phyloP scores from a whole-genome alignment of 2,888 invertebrate genomes.

The Hetaerina titia region DNA sequence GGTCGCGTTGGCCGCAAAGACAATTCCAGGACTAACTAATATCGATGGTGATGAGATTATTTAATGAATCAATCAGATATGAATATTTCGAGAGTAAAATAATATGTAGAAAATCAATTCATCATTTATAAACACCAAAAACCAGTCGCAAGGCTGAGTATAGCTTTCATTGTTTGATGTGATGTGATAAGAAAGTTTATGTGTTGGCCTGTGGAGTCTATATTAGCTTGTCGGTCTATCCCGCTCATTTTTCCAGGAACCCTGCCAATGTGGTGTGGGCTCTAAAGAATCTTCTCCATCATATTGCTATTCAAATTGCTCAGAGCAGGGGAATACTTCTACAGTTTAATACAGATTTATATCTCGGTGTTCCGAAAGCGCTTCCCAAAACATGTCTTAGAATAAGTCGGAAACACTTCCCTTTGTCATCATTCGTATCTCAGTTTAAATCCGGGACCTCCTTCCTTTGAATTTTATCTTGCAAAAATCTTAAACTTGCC shows the following conservation, averaged over 20 bases:
- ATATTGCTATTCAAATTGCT: not conserved
- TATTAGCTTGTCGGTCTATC: not conserved
- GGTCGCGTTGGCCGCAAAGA: no score
- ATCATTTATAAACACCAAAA: not conserved
- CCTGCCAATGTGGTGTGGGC: not conserved
- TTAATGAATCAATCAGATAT: not conserved
- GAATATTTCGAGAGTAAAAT: not conserved
- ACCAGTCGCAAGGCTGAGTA: not conserved
- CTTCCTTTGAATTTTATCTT: not conserved
- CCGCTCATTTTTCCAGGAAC: not conserved
- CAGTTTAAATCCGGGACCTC: not conserved
- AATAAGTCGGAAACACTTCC: not conserved
- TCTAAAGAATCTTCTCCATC: not conserved
- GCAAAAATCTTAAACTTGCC: not conserved
- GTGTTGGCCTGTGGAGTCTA: not conserved
- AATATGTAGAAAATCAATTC: not conserved
- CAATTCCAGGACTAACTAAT: not conserved
- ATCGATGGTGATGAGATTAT: not conserved
- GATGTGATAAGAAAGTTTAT: not conserved
- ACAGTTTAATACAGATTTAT: not conserved
- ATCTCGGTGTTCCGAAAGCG: not conserved
- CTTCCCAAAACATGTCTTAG: not conserved
- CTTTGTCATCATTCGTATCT: not conserved
- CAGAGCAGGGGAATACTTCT: not conserved
- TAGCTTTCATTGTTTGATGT: not conserved